Evolutionary conservation across 2,113 vertebrate genomes (phyloP), one percentile per base, ranked within the genome.

Genomic region (Rousettus leschenaultii): DNA sequence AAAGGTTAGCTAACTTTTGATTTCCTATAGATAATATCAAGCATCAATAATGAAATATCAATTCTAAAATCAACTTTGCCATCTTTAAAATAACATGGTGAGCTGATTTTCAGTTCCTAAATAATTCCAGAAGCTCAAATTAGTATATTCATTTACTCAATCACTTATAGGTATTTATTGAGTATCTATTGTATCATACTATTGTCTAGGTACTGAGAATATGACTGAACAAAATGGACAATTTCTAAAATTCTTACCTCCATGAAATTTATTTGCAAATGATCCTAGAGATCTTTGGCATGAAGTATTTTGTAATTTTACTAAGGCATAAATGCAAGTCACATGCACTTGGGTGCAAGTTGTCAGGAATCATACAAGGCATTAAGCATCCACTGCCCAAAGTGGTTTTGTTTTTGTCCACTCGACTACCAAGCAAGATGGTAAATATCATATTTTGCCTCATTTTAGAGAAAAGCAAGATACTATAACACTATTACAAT

Each of bases 291-390:
- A 86, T 65, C 55, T 74, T 77, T 71, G n/a, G 2, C 10, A 35
- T 75, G 45, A 85, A 65, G 10, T 95, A 51, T 57, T 84, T 74
- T 93, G 35, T 68, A 73, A 57, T 89, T 95, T 95, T 95, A 30
- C 51, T 71, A 61, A 88, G 14, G 38, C 43, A 59, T 91, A 85
- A 89, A 57, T 74, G 21, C 65, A 43, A 77, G 53, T 85, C 38
- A 88, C 5, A 15, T 1, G 6, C 40, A 66, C 4, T 12, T 30
- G 33, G 8, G 2, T 71, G 2, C n/a, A 70, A 57, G 48, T 30
- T 48, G 61, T 91, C 22, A 57, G 71, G 33, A 93, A 57, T 38
- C 24, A 71, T 33, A 19, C 10, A 53, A 21, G 80, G 7, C 19
- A 43, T 48, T 18, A 43, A 79, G 16, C 16, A 63, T 33, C 18